phyloP scores from a whole-genome alignment of 1,140 invertebrate genomes.

The Chrysopa pallens region DNA sequence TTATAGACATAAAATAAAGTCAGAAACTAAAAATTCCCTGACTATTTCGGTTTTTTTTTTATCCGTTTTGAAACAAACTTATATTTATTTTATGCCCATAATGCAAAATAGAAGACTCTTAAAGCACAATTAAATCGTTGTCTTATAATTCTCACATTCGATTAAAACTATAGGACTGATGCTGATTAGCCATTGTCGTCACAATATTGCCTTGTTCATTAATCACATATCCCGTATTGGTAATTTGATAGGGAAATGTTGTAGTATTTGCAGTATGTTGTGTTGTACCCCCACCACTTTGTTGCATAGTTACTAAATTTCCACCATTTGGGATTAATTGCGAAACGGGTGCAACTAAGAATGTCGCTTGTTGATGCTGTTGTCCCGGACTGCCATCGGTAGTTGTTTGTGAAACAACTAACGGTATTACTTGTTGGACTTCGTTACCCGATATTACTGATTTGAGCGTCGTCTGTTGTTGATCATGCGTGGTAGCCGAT shows the following conservation, averaged over 20 bases:
- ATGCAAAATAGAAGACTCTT: too few relatives aligned
- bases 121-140: too few relatives aligned
- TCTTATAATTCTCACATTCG: slow-evolving; percentile 11
- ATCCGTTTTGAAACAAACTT: too few relatives aligned
- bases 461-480: slow-evolving; percentile 32
- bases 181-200: slow-evolving; percentile 21
- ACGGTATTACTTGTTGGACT: slow-evolving; percentile 35
- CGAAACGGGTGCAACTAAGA: slow-evolving; percentile 38
- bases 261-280: slow-evolving; percentile 14
- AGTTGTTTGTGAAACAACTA: slow-evolving; percentile 31
- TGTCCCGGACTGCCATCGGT: slow-evolving; percentile 9
- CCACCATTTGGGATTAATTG: slow-evolving; percentile 26
- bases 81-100: too few relatives aligned
- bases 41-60: too few relatives aligned
- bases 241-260: slow-evolving; percentile 20
- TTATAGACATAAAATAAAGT: too few relatives aligned
- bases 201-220: slow-evolving; percentile 24
- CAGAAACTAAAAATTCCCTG: too few relatives aligned
- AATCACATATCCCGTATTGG: slow-evolving; percentile 21
- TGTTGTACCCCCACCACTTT: slow-evolving; percentile 5
- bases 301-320: slow-evolving; percentile 16
- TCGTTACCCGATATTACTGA: slow-evolving; percentile 19
- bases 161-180: slow-evolving; percentile 20
- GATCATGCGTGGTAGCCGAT: slow-evolving; percentile 23
- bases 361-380: slow-evolving; percentile 31